These are phyloP conservation scores for Delphinapterus leucas DNA, from an alignment of 2,113 vertebrate genomes.

Conservation along the genomic window DNA sequence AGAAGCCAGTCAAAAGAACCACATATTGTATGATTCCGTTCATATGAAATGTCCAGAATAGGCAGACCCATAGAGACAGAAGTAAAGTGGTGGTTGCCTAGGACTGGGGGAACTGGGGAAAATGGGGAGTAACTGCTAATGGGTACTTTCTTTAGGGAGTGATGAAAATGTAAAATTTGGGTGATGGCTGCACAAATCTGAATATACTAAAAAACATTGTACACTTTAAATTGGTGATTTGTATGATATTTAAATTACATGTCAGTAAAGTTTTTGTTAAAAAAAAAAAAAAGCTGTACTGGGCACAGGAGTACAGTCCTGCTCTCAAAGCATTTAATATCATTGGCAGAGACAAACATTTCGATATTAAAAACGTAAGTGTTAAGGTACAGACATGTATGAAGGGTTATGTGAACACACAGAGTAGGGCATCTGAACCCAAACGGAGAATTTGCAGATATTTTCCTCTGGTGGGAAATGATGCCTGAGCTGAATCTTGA, in stretches of 20 bases:
- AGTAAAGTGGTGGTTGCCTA: background rate
- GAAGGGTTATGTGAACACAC: background rate
- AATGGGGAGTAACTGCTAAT: background rate
- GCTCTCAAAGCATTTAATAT: background rate
- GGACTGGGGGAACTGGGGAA: background rate
- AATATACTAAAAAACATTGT: background rate
- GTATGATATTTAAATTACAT: background rate
- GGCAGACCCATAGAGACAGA: background rate
- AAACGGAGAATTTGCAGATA: background rate
- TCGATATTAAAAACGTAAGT: background rate
- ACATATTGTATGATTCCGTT: background rate
- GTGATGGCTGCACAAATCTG: background rate
- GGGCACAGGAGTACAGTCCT: background rate
- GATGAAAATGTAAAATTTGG: background rate
- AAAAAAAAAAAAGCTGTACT: background rate
- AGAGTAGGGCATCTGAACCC: background rate
- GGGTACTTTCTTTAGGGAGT: background rate
- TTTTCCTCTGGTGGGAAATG: background rate
- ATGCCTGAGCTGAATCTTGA: conserved; percentile 6
- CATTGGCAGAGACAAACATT: background rate
- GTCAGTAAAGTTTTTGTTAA: background rate
- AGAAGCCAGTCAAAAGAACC: background rate
- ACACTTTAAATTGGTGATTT: background rate
- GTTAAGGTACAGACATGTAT: background rate
- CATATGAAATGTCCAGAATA: background rate